Conservation (phyloP, 2,888 invertebrate genomes). For the Epinotia ramella region DNA sequence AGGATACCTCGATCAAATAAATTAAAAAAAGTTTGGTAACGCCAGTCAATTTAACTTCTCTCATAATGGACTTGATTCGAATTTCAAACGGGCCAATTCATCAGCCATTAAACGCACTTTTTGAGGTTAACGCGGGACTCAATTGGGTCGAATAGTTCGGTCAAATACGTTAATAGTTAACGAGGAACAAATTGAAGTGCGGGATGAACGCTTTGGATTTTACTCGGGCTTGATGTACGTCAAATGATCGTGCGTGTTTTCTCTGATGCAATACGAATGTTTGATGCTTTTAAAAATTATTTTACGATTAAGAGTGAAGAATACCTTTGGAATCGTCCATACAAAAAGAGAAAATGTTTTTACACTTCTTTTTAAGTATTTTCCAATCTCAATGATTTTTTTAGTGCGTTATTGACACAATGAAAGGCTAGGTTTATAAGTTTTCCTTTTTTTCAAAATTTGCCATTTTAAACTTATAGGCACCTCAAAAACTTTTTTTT, state of each 20-base stretch:
- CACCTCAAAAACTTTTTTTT: too few species aligned
- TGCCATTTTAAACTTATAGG: too few species aligned
- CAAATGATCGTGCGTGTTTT: constrained; percentile 11
- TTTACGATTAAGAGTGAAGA: too few species aligned
- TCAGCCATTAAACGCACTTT: constrained; percentile 33
- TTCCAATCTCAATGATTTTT: too few species aligned
- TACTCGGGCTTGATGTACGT: neutral
- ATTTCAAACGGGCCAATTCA: constrained; percentile 31
- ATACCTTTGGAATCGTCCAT: too few species aligned
- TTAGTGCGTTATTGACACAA: too few species aligned
- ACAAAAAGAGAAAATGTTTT: too few species aligned
- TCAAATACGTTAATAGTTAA: constrained; percentile 27
- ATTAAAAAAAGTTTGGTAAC: constrained; percentile 39
- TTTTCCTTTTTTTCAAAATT: too few species aligned
- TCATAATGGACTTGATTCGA: constrained; percentile 30
- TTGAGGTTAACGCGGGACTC: constrained; percentile 11
- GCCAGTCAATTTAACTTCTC: constrained; percentile 40
- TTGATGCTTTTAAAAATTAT: neutral
- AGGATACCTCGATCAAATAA: constrained; percentile 31
- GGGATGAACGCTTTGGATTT: constrained; percentile 5
- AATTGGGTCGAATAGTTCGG: constrained; percentile 29
- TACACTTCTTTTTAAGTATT: too few species aligned
- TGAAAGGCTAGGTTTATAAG: too few species aligned
- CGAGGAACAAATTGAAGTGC: constrained; percentile 20
- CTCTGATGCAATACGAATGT: neutral